A percentile compares a stretch with the other conserved stretches of the same genome.
phyloP scores from a whole-genome alignment of 2,888 invertebrate genomes.

The Nomada ferruginata region DNA sequence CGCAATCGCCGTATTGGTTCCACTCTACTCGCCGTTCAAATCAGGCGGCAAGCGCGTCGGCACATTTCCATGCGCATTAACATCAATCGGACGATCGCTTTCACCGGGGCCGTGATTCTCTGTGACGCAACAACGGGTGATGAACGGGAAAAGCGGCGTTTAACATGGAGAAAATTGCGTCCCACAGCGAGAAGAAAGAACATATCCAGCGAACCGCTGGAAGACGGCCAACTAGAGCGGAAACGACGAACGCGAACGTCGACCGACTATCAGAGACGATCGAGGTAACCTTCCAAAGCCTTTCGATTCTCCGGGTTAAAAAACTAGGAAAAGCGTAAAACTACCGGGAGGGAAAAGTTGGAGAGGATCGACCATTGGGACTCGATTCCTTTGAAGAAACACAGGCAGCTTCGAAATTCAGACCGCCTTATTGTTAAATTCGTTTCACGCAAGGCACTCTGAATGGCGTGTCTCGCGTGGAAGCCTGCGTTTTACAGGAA shows the following conservation, averaged over 20 bases:
- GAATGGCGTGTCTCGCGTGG: no score
- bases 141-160: slow-evolving; percentile 54
- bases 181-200: slow-evolving; percentile 38
- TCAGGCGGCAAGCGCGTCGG: slow-evolving; percentile 18
- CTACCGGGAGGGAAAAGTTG: slow-evolving; percentile 52
- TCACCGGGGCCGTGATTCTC: slow-evolving; percentile 49
- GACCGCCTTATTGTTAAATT: no score
- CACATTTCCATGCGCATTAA: slow-evolving; percentile 43
- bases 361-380: slow-evolving; percentile 25
- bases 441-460: no score
- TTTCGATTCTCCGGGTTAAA: slow-evolving; percentile 19
- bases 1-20: no score
- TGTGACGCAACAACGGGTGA: slow-evolving; percentile 53
- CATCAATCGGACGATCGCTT: slow-evolving; percentile 48
- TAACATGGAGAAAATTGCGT: slow-evolving; percentile 42
- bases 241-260: slow-evolving; percentile 37
- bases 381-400: slow-evolving; percentile 46
- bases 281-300: slow-evolving; percentile 10
- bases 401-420: slow-evolving; percentile 8
- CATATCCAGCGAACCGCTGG: slow-evolving; percentile 33
- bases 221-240: slow-evolving; percentile 55
- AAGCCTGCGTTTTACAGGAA: no score
- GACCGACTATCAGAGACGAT: slow-evolving; percentile 3
- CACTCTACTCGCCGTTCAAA: background rate
- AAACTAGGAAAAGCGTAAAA: slow-evolving; percentile 12